These are phyloP conservation scores for Apostichopus japonicus DNA, from an alignment of 35 echinoderm and acorn worm species.

Conservation along the genomic window DNA sequence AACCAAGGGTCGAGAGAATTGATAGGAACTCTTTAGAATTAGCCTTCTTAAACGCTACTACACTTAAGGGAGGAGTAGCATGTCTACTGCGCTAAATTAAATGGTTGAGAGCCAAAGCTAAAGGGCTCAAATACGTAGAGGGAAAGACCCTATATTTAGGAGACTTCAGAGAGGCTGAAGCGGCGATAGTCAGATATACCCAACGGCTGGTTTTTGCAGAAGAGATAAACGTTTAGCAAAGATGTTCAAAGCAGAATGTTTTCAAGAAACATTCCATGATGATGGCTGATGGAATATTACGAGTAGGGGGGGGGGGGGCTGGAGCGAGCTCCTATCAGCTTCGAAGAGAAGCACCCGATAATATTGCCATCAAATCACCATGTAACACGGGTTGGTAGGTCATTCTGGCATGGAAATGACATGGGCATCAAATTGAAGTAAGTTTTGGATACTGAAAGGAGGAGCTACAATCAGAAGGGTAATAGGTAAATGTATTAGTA, in stretches of 20 bases:
- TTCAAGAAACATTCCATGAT: slow-evolving; percentile 35
- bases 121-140: background rate
- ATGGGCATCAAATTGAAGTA: slow-evolving; percentile 20
- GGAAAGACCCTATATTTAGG: background rate
- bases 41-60: slow-evolving; percentile 49
- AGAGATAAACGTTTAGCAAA: background rate
- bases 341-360: slow-evolving; percentile 47
- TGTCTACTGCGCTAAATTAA: slow-evolving; percentile 49
- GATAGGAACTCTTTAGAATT: background rate
- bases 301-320: slow-evolving; percentile 57
- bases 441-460: slow-evolving; percentile 68
- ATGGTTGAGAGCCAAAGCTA: slow-evolving; percentile 12
- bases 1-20: background rate
- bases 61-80: slow-evolving; percentile 41
- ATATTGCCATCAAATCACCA: slow-evolving; percentile 64
- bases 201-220: slow-evolving; percentile 15
- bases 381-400: slow-evolving; percentile 59
- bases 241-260: slow-evolving; percentile 31
- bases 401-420: slow-evolving; percentile 69
- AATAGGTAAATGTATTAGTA: slow-evolving; percentile 66
- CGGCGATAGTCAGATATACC: slow-evolving; percentile 29
- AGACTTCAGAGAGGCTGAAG: slow-evolving; percentile 7
- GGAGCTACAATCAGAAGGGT: slow-evolving; percentile 57
- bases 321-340: slow-evolving; percentile 12
- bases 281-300: slow-evolving; percentile 16